Percentiles rank a stretch among this genome's conserved stretches.
Conservation (phyloP, 1,140 invertebrate species). For the Drosophila rufa region DNA sequence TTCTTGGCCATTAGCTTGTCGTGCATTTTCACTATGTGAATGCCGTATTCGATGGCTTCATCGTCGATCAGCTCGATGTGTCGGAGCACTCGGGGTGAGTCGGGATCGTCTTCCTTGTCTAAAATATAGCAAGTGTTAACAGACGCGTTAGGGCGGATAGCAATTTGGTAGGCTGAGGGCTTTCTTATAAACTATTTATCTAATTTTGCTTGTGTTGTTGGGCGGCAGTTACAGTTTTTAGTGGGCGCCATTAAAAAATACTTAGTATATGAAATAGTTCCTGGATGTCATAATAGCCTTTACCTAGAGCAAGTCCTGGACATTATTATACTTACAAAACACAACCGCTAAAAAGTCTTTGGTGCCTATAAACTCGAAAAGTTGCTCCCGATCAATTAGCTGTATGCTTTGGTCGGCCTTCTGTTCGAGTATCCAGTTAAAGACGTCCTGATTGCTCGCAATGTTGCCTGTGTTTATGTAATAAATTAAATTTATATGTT, state of each 20-base stretch:
- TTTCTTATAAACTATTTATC: constrained; percentile 23
- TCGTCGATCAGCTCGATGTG: constrained; percentile 96
- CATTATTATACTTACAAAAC: constrained; percentile 92
- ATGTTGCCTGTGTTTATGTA: constrained; percentile 90
- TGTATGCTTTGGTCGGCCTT: constrained; percentile 97
- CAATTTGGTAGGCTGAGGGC: background rate
- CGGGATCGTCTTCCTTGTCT: constrained; percentile 94
- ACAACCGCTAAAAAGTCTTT: constrained; percentile 96
- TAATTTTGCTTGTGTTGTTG: constrained; percentile 41
- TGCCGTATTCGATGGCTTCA: constrained; percentile 95
- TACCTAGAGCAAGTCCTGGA: constrained; percentile 44
- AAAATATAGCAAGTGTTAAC: constrained; percentile 37
- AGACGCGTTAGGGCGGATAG: background rate
- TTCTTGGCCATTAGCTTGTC: constrained; percentile 97
- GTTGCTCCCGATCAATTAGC: constrained; percentile 93
- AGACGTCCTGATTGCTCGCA: constrained; percentile 92
- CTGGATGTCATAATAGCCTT: constrained; percentile 45
- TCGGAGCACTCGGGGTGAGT: constrained; percentile 90
- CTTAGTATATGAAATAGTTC: constrained; percentile 24
- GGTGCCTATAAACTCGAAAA: constrained; percentile 94
- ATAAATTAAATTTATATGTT: constrained; percentile 12
- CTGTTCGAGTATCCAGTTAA: constrained; percentile 96
- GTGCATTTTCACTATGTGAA: constrained; percentile 95
- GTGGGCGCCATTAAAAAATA: constrained; percentile 56
- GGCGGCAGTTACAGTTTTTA: constrained; percentile 84